Evolutionary conservation across 2,888 invertebrate genomes (phyloP).

Genomic region (Gryllus longicercus): DNA sequence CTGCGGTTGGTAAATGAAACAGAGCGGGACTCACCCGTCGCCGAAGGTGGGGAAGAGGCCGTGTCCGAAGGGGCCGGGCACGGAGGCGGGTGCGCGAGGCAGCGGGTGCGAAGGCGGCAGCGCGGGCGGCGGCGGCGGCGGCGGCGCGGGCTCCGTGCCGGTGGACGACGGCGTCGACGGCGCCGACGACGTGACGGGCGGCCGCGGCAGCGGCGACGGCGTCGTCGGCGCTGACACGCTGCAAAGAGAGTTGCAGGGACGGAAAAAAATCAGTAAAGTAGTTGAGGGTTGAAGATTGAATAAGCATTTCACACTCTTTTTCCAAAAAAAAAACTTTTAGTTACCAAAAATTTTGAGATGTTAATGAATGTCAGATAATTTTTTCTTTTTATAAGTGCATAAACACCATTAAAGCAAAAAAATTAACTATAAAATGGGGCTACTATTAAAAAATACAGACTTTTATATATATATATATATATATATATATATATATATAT

Average conservation of each 20-base stretch:
- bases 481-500: too few species aligned
- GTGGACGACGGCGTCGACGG: constrained; percentile 35
- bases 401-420: too few species aligned
- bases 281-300: too few species aligned
- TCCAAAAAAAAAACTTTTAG: too few species aligned
- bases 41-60: constrained; percentile 56
- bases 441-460: too few species aligned
- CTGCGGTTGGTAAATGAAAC: too few species aligned
- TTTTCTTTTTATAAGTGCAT: too few species aligned
- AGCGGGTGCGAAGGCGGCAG: not conserved
- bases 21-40: constrained; percentile 51
- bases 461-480: too few species aligned
- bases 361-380: fast-evolving
- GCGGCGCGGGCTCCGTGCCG: constrained; percentile 33
- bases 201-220: constrained; percentile 28
- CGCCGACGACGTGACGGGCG: constrained; percentile 33
- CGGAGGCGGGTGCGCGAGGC: constrained; percentile 29
- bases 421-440: too few species aligned
- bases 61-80: constrained; percentile 39
- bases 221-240: constrained; percentile 33
- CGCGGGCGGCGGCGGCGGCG: not conserved
- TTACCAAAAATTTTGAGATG: too few species aligned
- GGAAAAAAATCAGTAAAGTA: too few species aligned
- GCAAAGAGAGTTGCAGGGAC: not conserved
- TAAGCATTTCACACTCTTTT: too few species aligned